These are phyloP conservation scores for Serilophus lunatus DNA, from an alignment of 2,113 vertebrate genomes.

Conservation along the genomic window DNA sequence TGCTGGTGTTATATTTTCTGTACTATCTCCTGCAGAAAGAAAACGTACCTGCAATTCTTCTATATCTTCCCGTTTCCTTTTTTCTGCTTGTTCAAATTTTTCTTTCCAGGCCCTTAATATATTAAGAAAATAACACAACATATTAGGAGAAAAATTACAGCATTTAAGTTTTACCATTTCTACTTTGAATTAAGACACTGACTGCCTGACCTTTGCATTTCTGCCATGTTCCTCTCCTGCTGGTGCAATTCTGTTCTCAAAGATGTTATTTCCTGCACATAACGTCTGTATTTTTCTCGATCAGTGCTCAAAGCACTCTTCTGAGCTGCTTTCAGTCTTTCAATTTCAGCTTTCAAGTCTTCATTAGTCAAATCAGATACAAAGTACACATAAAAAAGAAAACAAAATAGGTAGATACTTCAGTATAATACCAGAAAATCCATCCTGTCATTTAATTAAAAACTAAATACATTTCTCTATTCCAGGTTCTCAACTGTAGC, in stretches of 20 bases:
- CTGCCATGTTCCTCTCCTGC: slow-evolving; percentile 87
- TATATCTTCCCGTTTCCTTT: slow-evolving; percentile 87
- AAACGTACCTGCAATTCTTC: slow-evolving; percentile 86
- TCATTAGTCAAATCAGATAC: neutral
- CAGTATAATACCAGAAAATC: neutral
- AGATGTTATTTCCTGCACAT: slow-evolving; percentile 85
- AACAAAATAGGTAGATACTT: neutral
- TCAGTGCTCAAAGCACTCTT: slow-evolving; percentile 79
- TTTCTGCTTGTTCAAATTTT: slow-evolving; percentile 89
- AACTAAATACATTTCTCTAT: neutral
- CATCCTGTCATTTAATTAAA: neutral
- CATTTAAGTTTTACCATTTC: neutral
- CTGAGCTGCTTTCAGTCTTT: slow-evolving; percentile 89
- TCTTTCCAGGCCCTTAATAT: slow-evolving; percentile 86
- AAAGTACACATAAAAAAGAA: neutral
- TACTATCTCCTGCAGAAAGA: neutral
- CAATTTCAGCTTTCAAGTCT: slow-evolving; percentile 96
- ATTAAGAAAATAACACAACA: neutral
- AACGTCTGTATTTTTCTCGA: slow-evolving; percentile 82
- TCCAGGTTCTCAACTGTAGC: neutral
- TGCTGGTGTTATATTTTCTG: neutral
- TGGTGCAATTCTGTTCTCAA: slow-evolving; percentile 82
- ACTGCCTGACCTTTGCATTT: slow-evolving; percentile 82
- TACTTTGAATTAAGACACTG: neutral
- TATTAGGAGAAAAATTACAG: neutral